These are phyloP conservation scores for Lypha dubia DNA, from an alignment of 2,888 invertebrate species.

Conservation along the genomic window DNA sequence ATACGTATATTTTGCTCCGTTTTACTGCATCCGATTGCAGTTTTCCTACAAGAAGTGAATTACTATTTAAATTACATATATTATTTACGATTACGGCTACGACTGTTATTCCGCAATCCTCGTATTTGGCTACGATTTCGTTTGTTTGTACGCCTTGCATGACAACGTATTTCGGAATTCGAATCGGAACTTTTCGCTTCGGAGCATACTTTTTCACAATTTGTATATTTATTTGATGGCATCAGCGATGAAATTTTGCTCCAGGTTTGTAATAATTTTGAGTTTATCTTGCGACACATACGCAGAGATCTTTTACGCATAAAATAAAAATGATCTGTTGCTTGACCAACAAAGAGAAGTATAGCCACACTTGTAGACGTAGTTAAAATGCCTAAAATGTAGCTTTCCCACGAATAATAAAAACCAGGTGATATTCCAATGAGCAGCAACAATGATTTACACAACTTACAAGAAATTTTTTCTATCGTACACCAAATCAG, in stretches of 20 bases:
- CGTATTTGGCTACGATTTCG: slow-evolving; percentile 28
- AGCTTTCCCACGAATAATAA: slow-evolving; percentile 66
- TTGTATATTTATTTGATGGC: slow-evolving; percentile 6
- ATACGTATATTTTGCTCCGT: background rate
- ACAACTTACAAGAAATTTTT: slow-evolving; percentile 65
- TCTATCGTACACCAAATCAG: slow-evolving; percentile 78
- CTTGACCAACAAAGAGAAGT: slow-evolving; percentile 69
- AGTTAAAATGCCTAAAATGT: slow-evolving; percentile 69
- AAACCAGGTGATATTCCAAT: slow-evolving; percentile 55
- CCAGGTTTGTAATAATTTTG: slow-evolving; percentile 15
- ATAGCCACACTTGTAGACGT: slow-evolving; percentile 69
- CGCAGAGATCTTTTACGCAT: slow-evolving; percentile 68
- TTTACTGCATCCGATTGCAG: background rate
- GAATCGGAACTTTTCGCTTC: background rate
- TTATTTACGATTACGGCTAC: slow-evolving; percentile 39
- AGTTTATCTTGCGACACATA: slow-evolving; percentile 62
- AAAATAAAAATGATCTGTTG: slow-evolving; percentile 73
- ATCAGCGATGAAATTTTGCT: slow-evolving; percentile 27
- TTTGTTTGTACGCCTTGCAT: background rate
- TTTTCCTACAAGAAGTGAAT: background rate
- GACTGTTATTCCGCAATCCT: slow-evolving; percentile 32
- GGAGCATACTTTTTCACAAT: background rate
- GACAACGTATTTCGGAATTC: slow-evolving; percentile 3
- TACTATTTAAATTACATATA: background rate
- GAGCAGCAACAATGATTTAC: slow-evolving; percentile 60